These are phyloP conservation scores for Idaea straminata DNA, from an alignment of 2,888 invertebrate genomes.

Conservation along the genomic window DNA sequence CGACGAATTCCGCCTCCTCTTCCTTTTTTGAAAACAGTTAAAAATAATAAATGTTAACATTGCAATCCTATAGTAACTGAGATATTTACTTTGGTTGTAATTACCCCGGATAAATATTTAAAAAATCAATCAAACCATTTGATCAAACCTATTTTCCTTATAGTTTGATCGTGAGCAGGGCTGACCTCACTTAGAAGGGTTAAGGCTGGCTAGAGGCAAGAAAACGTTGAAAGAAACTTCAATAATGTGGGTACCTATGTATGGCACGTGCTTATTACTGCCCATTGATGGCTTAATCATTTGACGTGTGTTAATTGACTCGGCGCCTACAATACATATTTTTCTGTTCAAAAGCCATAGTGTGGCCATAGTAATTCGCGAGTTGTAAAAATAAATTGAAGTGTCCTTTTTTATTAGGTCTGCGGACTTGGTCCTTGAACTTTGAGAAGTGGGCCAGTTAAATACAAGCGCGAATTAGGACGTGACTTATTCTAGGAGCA, in stretches of 20 bases:
- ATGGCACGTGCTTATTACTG: background rate
- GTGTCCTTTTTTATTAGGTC: background rate
- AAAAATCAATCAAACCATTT: too few relatives aligned
- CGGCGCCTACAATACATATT: background rate
- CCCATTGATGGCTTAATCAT: background rate
- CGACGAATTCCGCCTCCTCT: too few relatives aligned
- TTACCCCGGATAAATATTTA: too few relatives aligned
- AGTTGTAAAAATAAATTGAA: constrained; percentile 1
- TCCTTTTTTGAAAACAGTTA: too few relatives aligned
- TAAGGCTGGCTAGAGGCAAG: background rate
- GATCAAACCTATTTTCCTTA: too few relatives aligned
- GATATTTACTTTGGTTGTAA: too few relatives aligned
- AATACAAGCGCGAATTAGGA: background rate
- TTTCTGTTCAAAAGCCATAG: background rate
- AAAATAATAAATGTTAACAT: too few relatives aligned
- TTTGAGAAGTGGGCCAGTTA: background rate
- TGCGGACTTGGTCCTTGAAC: background rate
- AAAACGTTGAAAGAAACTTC: background rate
- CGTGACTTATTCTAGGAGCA: background rate
- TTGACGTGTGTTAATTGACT: background rate
- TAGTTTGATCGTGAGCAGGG: too few relatives aligned
- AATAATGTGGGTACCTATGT: background rate
- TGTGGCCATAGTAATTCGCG: background rate
- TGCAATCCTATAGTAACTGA: too few relatives aligned
- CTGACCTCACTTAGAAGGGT: background rate